Conservation (phyloP, 2,888 invertebrate genomes). For the Leptura quadrifasciata region DNA sequence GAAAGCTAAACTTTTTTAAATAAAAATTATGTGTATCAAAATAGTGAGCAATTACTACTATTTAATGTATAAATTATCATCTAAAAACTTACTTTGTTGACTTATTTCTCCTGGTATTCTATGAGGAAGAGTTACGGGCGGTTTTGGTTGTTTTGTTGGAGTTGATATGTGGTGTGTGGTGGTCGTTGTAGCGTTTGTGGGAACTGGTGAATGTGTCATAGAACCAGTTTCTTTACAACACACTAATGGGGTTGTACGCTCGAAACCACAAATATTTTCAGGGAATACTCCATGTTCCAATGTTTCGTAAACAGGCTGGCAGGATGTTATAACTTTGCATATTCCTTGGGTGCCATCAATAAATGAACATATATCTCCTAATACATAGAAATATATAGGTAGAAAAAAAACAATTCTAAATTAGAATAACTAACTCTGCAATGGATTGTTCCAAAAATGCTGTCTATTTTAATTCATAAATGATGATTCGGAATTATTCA, state of each 20-base stretch:
- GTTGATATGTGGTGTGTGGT: no score
- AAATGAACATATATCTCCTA: not conserved
- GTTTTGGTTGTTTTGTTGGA: no score
- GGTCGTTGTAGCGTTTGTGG: no score
- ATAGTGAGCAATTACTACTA: no score
- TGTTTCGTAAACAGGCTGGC: not conserved
- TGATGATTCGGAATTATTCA: no score
- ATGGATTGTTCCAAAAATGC: no score
- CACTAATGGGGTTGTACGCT: constrained; percentile 61
- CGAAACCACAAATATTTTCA: constrained; percentile 61
- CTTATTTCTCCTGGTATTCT: constrained; percentile 52
- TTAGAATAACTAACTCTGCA: no score
- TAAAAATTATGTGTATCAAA: no score
- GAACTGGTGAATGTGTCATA: not conserved
- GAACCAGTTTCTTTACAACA: constrained; percentile 58
- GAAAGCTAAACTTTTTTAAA: no score
- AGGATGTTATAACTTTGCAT: not conserved
- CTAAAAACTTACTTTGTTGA: constrained; percentile 53
- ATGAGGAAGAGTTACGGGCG: no score
- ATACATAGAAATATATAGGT: not conserved
- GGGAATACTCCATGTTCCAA: constrained; percentile 57
- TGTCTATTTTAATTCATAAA: no score
- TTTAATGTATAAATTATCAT: not conserved
- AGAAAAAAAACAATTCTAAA: no score
- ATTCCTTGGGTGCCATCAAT: not conserved